Evolutionary conservation across 2,888 invertebrate genomes (phyloP).

Genomic region (Tachystola acroxantha): DNA sequence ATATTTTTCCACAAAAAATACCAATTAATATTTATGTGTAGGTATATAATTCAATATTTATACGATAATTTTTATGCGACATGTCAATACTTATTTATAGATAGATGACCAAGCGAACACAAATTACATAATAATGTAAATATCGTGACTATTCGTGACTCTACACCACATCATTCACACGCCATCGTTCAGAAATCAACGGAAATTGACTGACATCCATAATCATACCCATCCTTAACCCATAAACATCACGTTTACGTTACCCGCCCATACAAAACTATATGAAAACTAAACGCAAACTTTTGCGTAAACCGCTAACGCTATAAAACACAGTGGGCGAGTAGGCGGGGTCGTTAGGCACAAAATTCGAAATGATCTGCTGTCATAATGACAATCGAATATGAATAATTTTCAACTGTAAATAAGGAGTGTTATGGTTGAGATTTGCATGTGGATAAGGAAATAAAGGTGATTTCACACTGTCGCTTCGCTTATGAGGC

Average conservation of each 20-base stretch:
- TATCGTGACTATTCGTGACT: neutral
- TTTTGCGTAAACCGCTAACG: constrained; percentile 14
- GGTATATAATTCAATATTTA: too few relatives aligned
- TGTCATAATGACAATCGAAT: constrained; percentile 30
- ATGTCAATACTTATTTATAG: too few relatives aligned
- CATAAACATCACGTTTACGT: constrained; percentile 9
- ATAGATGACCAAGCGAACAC: too few relatives aligned
- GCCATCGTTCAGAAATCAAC: constrained; percentile 16
- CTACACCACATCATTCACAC: constrained; percentile 5
- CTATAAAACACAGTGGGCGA: constrained; percentile 27
- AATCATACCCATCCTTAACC: constrained; percentile 13
- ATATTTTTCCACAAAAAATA: too few relatives aligned
- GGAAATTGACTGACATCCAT: constrained; percentile 23
- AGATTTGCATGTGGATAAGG: neutral
- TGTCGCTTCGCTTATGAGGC: constrained; percentile 10
- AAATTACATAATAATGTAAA: neutral
- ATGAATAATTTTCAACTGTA: constrained; percentile 8
- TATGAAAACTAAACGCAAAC: neutral
- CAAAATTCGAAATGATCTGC: constrained; percentile 45
- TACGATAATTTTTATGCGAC: too few relatives aligned
- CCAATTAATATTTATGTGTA: too few relatives aligned
- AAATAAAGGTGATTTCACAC: constrained; percentile 17
- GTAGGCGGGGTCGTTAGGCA: constrained; percentile 34
- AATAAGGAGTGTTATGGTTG: constrained; percentile 3
- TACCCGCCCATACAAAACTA: neutral